Base-by-base conservation (phyloP, 2,113 vertebrate genomes). In the Chlamydotis undulata region DNA sequence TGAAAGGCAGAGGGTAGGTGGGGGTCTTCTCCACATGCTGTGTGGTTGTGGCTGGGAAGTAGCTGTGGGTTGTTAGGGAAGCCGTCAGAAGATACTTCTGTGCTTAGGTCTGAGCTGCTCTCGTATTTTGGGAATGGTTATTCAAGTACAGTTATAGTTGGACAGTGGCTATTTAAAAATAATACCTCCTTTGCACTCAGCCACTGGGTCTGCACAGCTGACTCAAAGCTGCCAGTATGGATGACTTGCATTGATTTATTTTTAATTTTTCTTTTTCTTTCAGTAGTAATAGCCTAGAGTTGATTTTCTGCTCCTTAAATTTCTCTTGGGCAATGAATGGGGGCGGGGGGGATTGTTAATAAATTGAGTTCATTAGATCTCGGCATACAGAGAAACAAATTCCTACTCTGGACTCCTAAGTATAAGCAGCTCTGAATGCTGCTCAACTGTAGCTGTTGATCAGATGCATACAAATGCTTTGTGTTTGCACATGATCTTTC, bases 61-160 rank as follows among this genome's bases (percentile, higher is more conserved):
- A 57, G 73, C 3, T 1, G 37, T 39, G 31, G 65, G 71, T 39
- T 35, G 1, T 22, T 12, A 7, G 49, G 65, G 45, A 29, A 59
- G 67, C 41, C 9, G 1, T 60, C 41, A 7, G 82, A 7, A 45
- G n/a, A 2, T 19, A 0, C 31, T 70, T 6, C 41, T 19, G 29
- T 22, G 77, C 53, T 26, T 12, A 7, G 70, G 39, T 14, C 93
- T 81, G 96, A 93, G 83, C 96, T 78, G 56, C 93, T 55, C 83
- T 70, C 33, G 3, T 94, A 95, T 95, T 96, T 96, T 97, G 86
- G 93, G 94, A 90, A 81, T 85, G 83, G 83, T 95, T 95, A 93
- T 83, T 93, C 80, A 47, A 82, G 88, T 26, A 14, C 88, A 31
- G 90, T 96, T 94, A 96, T 82, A 96, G 93, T 96, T 93, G 96